These are phyloP conservation scores for Brachionus plicatilis DNA, from an alignment of 1,140 invertebrate species.

Conservation along the genomic window DNA sequence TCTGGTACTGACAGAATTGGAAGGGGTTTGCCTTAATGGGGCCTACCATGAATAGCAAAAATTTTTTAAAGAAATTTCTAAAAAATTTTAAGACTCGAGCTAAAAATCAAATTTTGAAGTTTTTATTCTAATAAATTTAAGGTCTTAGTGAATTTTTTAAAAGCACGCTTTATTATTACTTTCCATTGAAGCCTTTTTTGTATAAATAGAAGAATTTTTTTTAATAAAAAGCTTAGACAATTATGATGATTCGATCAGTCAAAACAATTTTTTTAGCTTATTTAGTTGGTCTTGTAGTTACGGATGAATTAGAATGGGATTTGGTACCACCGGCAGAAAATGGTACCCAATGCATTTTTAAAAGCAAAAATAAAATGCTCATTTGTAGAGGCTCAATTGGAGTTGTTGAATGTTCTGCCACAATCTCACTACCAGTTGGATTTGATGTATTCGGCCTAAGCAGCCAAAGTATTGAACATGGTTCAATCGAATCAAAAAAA, in stretches of 20 bases:
- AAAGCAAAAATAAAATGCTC: neutral
- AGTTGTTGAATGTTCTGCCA: constrained; percentile 10
- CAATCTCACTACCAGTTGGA: neutral
- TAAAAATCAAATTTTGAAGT: neutral
- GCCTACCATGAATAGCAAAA: neutral
- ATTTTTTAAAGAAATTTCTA: neutral
- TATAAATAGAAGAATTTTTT: neutral
- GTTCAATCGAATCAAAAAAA: neutral
- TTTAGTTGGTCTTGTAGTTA: neutral
- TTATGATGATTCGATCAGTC: neutral
- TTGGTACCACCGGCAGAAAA: neutral
- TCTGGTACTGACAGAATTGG: no score
- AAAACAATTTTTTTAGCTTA: neutral
- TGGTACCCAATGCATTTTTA: constrained; percentile 13
- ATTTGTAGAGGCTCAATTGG: constrained; percentile 1
- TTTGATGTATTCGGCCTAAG: constrained; percentile 28
- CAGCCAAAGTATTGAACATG: neutral
- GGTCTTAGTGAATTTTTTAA: neutral
- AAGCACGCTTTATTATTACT: neutral
- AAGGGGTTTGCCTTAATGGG: constrained; percentile 7
- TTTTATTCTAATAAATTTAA: neutral
- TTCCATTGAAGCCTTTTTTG: neutral
- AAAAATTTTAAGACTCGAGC: neutral
- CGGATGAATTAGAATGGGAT: constrained; percentile 25
- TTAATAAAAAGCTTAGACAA: neutral